phyloP scores from a whole-genome alignment of 1,140 invertebrate genomes.

The Sitobion miscanthi region DNA sequence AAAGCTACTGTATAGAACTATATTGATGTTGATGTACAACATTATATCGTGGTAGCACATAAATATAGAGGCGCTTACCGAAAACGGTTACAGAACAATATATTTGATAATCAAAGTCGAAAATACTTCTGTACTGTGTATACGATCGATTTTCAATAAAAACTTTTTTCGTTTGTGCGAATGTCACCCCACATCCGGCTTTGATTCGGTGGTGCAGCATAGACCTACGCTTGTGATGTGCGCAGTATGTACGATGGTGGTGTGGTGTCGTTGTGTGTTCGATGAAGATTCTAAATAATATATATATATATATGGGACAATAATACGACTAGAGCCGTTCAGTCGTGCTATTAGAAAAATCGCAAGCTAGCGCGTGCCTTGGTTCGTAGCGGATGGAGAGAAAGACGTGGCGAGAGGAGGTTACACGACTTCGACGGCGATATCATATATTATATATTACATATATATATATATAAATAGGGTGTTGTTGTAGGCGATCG shows the following conservation, averaged over 20 bases:
- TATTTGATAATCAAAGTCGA: not conserved
- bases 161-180: not conserved
- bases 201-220: not conserved
- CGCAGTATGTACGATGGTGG: not conserved
- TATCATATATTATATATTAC: constrained; percentile 19
- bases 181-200: not conserved
- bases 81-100: not conserved
- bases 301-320: not conserved
- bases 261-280: not conserved
- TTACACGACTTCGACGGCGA: not conserved
- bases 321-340: not conserved
- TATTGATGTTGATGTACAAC: not conserved
- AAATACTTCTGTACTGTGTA: not conserved
- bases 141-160: not conserved
- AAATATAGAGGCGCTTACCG: not conserved
- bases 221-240: not conserved
- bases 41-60: not conserved
- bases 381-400: not conserved
- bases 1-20: not conserved
- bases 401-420: not conserved
- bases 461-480: not conserved
- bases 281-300: not conserved
- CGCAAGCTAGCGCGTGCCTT: not conserved
- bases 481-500: not conserved
- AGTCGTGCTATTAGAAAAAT: constrained; percentile 17